Evolutionary conservation across 2,888 invertebrate species (phyloP).

Genomic region (Scaptomyza caliginosa): DNA sequence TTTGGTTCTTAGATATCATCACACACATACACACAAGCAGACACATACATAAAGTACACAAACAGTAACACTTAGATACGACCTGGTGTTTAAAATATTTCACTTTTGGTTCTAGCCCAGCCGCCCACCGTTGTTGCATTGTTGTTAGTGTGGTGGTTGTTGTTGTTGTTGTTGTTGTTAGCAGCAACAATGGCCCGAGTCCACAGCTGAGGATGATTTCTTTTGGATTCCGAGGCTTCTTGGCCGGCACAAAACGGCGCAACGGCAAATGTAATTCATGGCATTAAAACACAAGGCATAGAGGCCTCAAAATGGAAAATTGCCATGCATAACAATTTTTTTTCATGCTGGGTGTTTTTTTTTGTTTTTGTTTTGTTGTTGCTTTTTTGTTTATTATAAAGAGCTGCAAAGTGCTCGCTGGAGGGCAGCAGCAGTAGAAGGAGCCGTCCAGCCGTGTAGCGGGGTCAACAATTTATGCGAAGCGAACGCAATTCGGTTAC

Average conservation of each 20-base stretch:
- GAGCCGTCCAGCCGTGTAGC: neutral
- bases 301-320: conserved; percentile 80
- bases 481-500: conserved; percentile 67
- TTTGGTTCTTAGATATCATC: conserved; percentile 51
- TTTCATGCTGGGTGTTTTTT: conserved; percentile 23
- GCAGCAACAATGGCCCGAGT: conserved; percentile 49
- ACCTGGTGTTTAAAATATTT: conserved; percentile 79
- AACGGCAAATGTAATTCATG: conserved; percentile 67
- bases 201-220: conserved; percentile 42
- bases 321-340: conserved; percentile 79
- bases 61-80: conserved; percentile 2
- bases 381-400: conserved; percentile 63
- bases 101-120: conserved; percentile 70
- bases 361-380: neutral
- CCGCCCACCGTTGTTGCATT: conserved; percentile 41
- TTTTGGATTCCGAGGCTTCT: conserved; percentile 31
- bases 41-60: conserved; percentile 2
- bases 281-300: conserved; percentile 67
- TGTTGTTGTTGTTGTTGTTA: conserved; percentile 13
- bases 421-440: conserved; percentile 15
- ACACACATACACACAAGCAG: conserved; percentile 25
- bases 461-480: conserved; percentile 62
- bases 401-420: conserved; percentile 59
- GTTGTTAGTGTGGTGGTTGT: no score
- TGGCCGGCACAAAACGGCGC: conserved; percentile 20